Evolutionary conservation across 2,888 invertebrate species (phyloP).

Genomic region (Eulithis testata): DNA sequence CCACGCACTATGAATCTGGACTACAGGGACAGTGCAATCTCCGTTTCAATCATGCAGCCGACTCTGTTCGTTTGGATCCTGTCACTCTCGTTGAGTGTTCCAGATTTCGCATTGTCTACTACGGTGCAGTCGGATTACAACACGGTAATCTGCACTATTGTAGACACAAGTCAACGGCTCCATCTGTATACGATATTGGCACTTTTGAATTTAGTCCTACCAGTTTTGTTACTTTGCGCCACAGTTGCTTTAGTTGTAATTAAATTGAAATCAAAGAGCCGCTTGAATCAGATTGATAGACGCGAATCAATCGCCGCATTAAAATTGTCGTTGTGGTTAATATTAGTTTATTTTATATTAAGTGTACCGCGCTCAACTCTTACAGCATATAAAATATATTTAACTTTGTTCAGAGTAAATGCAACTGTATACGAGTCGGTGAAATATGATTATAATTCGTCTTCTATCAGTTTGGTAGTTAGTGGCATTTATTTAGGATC

Average conservation of each 20-base stretch:
- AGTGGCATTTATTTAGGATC: slow-evolving; percentile 62
- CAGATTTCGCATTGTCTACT: slow-evolving; percentile 83
- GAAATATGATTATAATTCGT: slow-evolving; percentile 49
- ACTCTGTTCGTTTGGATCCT: slow-evolving; percentile 84
- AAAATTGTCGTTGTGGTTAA: slow-evolving; percentile 71
- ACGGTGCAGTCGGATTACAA: slow-evolving; percentile 68
- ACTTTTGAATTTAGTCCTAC: slow-evolving; percentile 71
- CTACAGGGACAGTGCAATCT: slow-evolving; percentile 73
- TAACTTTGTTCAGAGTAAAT: slow-evolving; percentile 51
- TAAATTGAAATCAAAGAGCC: slow-evolving; percentile 64
- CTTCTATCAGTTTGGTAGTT: slow-evolving; percentile 57
- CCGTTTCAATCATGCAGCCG: slow-evolving; percentile 80
- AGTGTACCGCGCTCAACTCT: slow-evolving; percentile 69
- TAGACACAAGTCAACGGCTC: slow-evolving; percentile 78
- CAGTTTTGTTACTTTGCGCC: slow-evolving; percentile 62
- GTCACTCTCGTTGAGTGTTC: slow-evolving; percentile 84
- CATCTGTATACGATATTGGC: slow-evolving; percentile 72
- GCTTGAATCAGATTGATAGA: slow-evolving; percentile 48
- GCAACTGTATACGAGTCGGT: slow-evolving; percentile 50
- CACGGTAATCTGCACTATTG: slow-evolving; percentile 76
- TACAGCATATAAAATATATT: slow-evolving; percentile 63
- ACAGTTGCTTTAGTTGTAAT: slow-evolving; percentile 59
- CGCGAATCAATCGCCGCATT: slow-evolving; percentile 64
- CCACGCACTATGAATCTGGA: slow-evolving; percentile 83
- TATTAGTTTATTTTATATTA: slow-evolving; percentile 61